These are phyloP conservation scores for Myotis lucifugus DNA, from an alignment of 2,113 vertebrate genomes.

Conservation along the genomic window DNA sequence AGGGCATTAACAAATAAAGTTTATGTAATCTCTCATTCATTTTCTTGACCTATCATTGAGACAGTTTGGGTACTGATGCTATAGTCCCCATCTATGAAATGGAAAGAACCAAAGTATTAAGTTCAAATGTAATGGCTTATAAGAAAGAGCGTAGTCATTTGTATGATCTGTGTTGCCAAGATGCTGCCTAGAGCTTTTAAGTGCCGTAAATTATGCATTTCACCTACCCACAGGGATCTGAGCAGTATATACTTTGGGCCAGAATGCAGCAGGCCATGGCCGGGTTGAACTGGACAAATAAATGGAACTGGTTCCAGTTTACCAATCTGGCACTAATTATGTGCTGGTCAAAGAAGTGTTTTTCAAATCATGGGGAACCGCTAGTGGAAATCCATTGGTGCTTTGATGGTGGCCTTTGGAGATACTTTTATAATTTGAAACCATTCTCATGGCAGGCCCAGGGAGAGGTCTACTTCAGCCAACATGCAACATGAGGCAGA, in stretches of 20 bases:
- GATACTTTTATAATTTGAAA: constrained; percentile 68
- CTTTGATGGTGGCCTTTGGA: constrained; percentile 70
- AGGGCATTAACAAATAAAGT: neutral
- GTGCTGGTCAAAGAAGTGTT: constrained; percentile 57
- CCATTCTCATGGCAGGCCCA: constrained; percentile 56
- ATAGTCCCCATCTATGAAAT: constrained; percentile 28
- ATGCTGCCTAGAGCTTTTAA: neutral
- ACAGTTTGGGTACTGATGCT: neutral
- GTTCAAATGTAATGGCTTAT: neutral
- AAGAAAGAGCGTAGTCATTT: constrained; percentile 37
- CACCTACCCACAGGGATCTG: neutral
- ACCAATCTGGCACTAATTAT: constrained; percentile 57
- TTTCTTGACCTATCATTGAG: constrained; percentile 9
- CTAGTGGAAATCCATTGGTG: constrained; percentile 62
- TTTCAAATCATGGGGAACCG: constrained; percentile 60
- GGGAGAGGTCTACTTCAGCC: constrained; percentile 58
- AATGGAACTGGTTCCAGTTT: constrained; percentile 52
- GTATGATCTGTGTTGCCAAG: neutral
- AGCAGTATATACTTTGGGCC: neutral
- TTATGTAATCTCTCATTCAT: constrained; percentile 18
- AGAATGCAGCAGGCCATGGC: constrained; percentile 9
- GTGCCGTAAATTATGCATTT: neutral
- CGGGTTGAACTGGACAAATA: constrained; percentile 52
- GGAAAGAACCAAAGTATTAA: constrained; percentile 35
- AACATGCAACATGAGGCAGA: constrained; percentile 62